Base-by-base conservation (phyloP, 2,797 vertebrate genomes). In the Cirrhinus molitorella region DNA sequence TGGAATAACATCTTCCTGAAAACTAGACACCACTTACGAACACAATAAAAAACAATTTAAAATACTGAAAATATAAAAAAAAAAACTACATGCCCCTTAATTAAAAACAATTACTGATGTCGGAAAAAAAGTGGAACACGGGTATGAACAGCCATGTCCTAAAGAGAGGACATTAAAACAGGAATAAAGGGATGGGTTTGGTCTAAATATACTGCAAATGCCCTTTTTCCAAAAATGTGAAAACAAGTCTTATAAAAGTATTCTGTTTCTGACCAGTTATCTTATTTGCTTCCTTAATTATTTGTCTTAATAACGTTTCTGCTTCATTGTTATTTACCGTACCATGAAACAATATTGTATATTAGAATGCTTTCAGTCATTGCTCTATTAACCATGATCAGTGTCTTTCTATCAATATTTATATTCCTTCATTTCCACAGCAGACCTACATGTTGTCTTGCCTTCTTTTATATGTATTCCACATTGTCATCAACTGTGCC, bases 201-300 rank as follows among this genome's bases (percentile, higher is more conserved):
- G 4, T 11, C 6, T 31, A 49, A 49, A 49, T 49, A 49, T 49
- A 49, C 65, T 31, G 59, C 25, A 66, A 66, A 21, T 40, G 34
- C 34, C 34, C 7, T 67, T 67, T 67, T 37, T n/a, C 12, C 63
- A 31, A 11, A 67, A 40, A 13, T 40, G 10, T 67, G 17, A 37
- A 34, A 12, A 40, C 5, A 40, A n/a, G 14, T 17, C 25, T 14
- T 25, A 23, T 7, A 13, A 63, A 63, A 8, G 5, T 7, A 63
- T 21, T 37, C 31, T 37, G 17, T 21, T 66, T 21, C 31, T 66
- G 63, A 37, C 17, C 63, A 19, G 57, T 19, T 16, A 51, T 51
- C 49, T 59, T 65, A 8, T 63, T 63, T 63, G 16, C 63, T 37
- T 66, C 28, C 21, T 68, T 68, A n/a, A 43, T n/a, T 68, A 68